These are phyloP conservation scores for Antheraea assamensis DNA, from an alignment of 2,888 invertebrate genomes.

Conservation along the genomic window DNA sequence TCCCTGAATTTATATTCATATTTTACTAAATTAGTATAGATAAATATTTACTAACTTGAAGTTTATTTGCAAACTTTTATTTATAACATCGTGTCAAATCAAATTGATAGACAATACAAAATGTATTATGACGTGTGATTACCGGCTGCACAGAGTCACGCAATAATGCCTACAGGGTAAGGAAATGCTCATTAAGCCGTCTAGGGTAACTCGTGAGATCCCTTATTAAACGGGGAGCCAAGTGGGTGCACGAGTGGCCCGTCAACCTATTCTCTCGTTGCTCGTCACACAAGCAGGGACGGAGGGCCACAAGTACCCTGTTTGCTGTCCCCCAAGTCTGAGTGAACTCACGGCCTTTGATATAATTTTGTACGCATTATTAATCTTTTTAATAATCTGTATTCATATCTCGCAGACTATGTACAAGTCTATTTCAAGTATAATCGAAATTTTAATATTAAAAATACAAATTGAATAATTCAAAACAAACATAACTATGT, in stretches of 20 bases:
- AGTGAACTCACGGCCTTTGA: background rate
- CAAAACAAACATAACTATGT: background rate
- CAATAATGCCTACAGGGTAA: constrained; percentile 28
- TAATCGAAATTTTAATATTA: background rate
- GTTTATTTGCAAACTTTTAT: background rate
- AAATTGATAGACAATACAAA: background rate
- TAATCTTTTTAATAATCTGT: background rate
- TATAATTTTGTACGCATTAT: constrained; percentile 14
- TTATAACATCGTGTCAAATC: background rate
- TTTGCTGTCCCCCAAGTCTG: constrained; percentile 17
- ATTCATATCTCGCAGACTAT: background rate
- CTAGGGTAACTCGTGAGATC: constrained; percentile 54
- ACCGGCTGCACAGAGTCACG: constrained; percentile 23
- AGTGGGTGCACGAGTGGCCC: constrained; percentile 51
- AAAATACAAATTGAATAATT: background rate
- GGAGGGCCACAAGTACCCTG: constrained; percentile 33
- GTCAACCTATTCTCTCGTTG: constrained; percentile 37
- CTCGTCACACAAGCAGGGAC: constrained; percentile 31
- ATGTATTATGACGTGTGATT: background rate
- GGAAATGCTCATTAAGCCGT: constrained; percentile 63
- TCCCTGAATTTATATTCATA: too few species aligned
- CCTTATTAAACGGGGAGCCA: constrained; percentile 60
- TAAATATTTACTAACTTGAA: background rate
- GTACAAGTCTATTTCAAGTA: background rate
- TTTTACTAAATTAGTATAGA: too few species aligned